A percentile compares a stretch with the other conserved stretches of the same genome.
Evolutionary conservation across 2,888 invertebrate genomes (phyloP).

Genomic region (Anoplius nigerrimus): DNA sequence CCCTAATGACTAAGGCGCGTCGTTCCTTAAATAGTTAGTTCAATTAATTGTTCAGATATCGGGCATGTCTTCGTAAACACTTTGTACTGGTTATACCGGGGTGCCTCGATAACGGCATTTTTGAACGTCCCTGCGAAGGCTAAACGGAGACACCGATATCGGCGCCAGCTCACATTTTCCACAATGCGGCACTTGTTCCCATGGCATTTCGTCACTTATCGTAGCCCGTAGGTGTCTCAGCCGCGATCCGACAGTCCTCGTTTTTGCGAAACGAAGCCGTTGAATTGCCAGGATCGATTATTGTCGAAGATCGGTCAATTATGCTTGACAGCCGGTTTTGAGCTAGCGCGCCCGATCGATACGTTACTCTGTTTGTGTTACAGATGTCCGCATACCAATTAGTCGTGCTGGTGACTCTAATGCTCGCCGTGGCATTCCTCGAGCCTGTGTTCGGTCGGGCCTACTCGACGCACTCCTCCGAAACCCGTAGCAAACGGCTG

Average conservation of each 20-base stretch:
- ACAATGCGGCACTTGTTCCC: too few relatives aligned
- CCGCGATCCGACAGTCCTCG: too few relatives aligned
- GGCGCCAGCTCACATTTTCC: conserved; percentile 1
- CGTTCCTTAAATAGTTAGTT: conserved; percentile 7
- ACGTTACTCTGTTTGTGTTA: background rate
- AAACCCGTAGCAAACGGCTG: conserved; percentile 10
- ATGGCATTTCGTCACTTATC: too few relatives aligned
- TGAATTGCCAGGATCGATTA: too few relatives aligned
- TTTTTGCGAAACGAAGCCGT: too few relatives aligned
- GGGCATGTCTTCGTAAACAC: conserved; percentile 5
- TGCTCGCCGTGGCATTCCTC: conserved; percentile 58
- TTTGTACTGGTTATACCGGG: background rate
- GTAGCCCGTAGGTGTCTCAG: too few relatives aligned
- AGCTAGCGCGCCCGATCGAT: too few relatives aligned
- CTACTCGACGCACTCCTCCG: conserved; percentile 57
- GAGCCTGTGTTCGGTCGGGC: conserved; percentile 55
- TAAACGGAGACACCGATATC: conserved; percentile 4
- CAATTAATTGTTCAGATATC: conserved; percentile 3
- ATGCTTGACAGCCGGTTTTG: too few relatives aligned
- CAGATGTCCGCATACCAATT: conserved; percentile 68
- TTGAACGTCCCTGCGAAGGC: conserved; percentile 3
- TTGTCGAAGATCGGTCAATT: too few relatives aligned
- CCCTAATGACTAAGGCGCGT: conserved; percentile 4
- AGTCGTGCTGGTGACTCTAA: conserved; percentile 58
- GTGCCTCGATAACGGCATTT: background rate